Evolutionary conservation across 2,888 invertebrate species (phyloP).

Genomic region (Chaetogeoica ovagalla): DNA sequence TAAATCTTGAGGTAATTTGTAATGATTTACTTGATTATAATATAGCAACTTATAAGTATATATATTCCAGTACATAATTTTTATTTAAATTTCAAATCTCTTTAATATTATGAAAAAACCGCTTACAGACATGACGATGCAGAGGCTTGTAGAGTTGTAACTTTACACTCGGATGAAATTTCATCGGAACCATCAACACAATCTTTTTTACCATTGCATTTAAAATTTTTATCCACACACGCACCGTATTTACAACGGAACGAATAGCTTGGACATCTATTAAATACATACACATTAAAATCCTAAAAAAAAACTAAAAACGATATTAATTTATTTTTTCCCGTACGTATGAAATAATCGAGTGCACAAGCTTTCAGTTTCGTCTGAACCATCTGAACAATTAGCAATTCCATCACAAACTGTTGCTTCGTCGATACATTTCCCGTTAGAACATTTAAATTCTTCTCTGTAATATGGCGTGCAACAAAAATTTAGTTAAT

Average conservation of each 20-base stretch:
- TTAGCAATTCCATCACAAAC: constrained; percentile 56
- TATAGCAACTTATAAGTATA: not conserved
- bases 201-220: constrained; percentile 56
- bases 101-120: not conserved
- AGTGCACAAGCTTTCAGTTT: constrained; percentile 55
- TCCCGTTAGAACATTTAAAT: constrained; percentile 53
- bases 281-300: not conserved
- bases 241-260: constrained; percentile 56
- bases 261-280: constrained; percentile 55
- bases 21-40: not conserved
- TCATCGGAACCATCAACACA: constrained; percentile 57
- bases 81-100: not conserved
- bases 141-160: not conserved
- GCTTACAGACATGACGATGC: not conserved
- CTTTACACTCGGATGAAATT: constrained; percentile 6
- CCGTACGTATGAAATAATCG: constrained; percentile 31
- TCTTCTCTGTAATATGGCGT: not conserved
- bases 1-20: not conserved
- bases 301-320: not conserved
- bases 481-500: not conserved
- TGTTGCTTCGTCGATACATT: constrained; percentile 54
- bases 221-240: constrained; percentile 54
- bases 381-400: constrained; percentile 56
- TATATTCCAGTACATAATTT: not conserved
- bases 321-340: not conserved